Evolutionary conservation across 2,888 invertebrate species (phyloP).

Genomic region (Macaria liturata): DNA sequence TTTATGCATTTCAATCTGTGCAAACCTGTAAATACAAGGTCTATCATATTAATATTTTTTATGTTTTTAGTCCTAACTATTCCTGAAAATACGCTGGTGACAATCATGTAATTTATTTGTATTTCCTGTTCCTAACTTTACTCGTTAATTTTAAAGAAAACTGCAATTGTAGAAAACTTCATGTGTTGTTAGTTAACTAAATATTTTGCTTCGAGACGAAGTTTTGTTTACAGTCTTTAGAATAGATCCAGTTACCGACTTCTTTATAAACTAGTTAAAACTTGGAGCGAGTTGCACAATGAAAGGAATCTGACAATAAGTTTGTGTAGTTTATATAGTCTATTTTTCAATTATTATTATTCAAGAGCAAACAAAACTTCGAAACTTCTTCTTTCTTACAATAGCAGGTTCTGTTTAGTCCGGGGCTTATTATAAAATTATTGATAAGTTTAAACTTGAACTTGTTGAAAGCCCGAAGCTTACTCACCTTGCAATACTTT

Average conservation of each 20-base stretch:
- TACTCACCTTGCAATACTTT: slow-evolving; percentile 1
- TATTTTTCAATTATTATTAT: slow-evolving; percentile 25
- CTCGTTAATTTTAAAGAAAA: too few species aligned
- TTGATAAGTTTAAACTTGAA: not conserved
- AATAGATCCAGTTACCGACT: slow-evolving; percentile 24
- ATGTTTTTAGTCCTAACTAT: too few species aligned
- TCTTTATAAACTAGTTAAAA: slow-evolving; percentile 29
- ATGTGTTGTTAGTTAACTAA: not conserved
- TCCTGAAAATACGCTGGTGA: too few species aligned
- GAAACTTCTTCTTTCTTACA: slow-evolving; percentile 12
- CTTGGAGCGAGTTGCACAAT: slow-evolving; percentile 23
- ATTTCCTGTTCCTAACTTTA: too few species aligned
- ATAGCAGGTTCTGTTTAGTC: slow-evolving; percentile 8
- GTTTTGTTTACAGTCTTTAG: slow-evolving; percentile 19
- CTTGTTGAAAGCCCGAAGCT: not conserved
- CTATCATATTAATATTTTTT: too few species aligned
- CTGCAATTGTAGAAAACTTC: not conserved
- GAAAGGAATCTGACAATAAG: slow-evolving; percentile 30
- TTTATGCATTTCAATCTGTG: too few species aligned
- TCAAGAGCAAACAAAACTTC: slow-evolving; percentile 17
- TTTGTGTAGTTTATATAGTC: slow-evolving; percentile 15
- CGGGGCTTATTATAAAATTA: slow-evolving; percentile 5
- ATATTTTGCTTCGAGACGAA: slow-evolving; percentile 2
- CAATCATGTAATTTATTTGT: too few species aligned
- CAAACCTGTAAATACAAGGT: too few species aligned